These are phyloP conservation scores for Yponomeuta plumbellus DNA, from an alignment of 2,888 invertebrate genomes.

Conservation along the genomic window DNA sequence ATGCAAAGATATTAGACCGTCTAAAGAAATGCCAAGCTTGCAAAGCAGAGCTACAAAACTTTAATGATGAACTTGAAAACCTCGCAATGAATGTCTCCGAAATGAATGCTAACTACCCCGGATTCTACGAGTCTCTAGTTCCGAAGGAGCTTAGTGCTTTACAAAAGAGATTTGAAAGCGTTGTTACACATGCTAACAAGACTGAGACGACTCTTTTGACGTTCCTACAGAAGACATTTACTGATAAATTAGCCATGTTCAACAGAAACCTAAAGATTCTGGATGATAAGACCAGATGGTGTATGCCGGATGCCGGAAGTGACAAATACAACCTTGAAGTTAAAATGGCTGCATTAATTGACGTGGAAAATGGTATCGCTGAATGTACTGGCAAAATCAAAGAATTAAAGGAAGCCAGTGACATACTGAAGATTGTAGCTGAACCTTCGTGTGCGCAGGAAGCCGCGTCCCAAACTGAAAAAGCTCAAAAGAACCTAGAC, in stretches of 20 bases:
- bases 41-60: slow-evolving; percentile 81
- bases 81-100: slow-evolving; percentile 82
- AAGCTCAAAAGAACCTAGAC: slow-evolving; percentile 82
- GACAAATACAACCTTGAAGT: slow-evolving; percentile 95
- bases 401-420: slow-evolving; percentile 83
- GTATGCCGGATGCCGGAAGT: slow-evolving; percentile 90
- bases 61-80: slow-evolving; percentile 81
- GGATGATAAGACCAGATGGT: slow-evolving; percentile 94
- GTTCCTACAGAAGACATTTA: slow-evolving; percentile 91
- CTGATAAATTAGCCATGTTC: slow-evolving; percentile 88
- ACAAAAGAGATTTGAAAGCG: slow-evolving; percentile 89
- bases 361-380: slow-evolving; percentile 83
- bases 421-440: slow-evolving; percentile 84
- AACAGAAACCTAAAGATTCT: slow-evolving; percentile 87
- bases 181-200: slow-evolving; percentile 87
- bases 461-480: slow-evolving; percentile 81
- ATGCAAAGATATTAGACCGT: slow-evolving; percentile 87
- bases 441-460: slow-evolving; percentile 81
- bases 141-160: slow-evolving; percentile 89
- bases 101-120: slow-evolving; percentile 84
- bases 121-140: slow-evolving; percentile 84
- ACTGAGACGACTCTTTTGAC: slow-evolving; percentile 86
- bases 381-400: slow-evolving; percentile 82
- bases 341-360: slow-evolving; percentile 87
- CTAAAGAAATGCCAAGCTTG: slow-evolving; percentile 84